Conservation (phyloP, 2,113 vertebrate species). For the Heterotilapia buettikoferi region DNA sequence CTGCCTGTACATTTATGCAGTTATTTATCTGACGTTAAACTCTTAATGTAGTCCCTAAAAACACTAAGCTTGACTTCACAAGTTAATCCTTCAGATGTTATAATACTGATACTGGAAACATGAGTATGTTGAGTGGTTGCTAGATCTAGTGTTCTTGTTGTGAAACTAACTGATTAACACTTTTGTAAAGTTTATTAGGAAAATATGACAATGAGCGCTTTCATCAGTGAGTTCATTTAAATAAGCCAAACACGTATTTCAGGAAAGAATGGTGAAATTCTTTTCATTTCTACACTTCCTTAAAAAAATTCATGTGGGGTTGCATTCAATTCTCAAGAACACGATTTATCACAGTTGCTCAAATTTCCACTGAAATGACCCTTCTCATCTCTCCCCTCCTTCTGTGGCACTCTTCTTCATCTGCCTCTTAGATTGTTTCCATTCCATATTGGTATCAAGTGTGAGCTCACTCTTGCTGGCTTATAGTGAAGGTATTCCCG, state of each 20-base stretch:
- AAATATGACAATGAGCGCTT: background rate
- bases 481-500: background rate
- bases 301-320: background rate
- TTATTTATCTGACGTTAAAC: background rate
- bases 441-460: background rate
- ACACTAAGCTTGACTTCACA: background rate
- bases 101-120: background rate
- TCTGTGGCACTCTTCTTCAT: background rate
- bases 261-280: fast-evolving
- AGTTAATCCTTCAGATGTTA: background rate
- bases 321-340: background rate
- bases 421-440: background rate
- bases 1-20: background rate
- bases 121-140: background rate
- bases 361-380: background rate
- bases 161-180: background rate
- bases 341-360: background rate
- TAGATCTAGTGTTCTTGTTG: background rate
- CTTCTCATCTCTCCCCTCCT: background rate
- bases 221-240: background rate
- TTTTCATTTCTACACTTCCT: background rate
- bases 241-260: background rate
- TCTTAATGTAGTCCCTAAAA: background rate
- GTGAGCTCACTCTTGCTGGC: background rate
- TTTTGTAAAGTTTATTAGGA: background rate